Evolutionary conservation across 2,113 vertebrate species (phyloP).

Genomic region (Rhynchopsitta pachyrhyncha): DNA sequence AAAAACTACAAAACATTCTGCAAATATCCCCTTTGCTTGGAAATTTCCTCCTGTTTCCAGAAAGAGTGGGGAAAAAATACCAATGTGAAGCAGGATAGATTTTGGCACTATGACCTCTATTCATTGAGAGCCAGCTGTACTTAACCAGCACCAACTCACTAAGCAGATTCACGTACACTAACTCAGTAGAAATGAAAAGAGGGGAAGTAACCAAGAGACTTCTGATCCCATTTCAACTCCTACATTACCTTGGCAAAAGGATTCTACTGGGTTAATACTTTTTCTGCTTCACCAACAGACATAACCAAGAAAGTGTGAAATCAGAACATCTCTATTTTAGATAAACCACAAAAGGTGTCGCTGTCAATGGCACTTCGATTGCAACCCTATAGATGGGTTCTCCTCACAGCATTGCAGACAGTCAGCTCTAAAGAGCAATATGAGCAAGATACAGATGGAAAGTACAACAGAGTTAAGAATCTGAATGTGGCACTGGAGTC

Average conservation of each 20-base stretch:
- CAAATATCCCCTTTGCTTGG: constrained; percentile 36
- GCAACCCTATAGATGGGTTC: not conserved
- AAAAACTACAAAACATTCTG: constrained; percentile 46
- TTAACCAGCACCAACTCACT: not conserved
- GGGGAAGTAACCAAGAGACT: not conserved
- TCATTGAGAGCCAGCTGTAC: constrained; percentile 34
- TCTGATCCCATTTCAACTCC: not conserved
- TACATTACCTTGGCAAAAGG: not conserved
- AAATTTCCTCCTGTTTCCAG: constrained; percentile 50
- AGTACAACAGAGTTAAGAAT: not conserved
- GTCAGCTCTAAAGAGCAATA: not conserved
- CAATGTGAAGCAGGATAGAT: not conserved
- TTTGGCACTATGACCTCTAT: constrained; percentile 36
- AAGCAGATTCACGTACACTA: constrained; percentile 35
- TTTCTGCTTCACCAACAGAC: not conserved
- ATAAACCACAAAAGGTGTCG: not conserved
- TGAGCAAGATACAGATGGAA: not conserved
- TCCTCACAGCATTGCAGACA: not conserved
- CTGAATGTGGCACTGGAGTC: not conserved
- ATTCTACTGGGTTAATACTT: not conserved
- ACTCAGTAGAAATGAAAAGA: not conserved
- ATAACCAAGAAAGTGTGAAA: not conserved
- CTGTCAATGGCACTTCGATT: not conserved
- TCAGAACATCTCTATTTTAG: not conserved
- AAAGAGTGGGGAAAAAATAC: not conserved